Base-by-base conservation (phyloP, 2,797 vertebrate genomes). In the Falco columbarius region DNA sequence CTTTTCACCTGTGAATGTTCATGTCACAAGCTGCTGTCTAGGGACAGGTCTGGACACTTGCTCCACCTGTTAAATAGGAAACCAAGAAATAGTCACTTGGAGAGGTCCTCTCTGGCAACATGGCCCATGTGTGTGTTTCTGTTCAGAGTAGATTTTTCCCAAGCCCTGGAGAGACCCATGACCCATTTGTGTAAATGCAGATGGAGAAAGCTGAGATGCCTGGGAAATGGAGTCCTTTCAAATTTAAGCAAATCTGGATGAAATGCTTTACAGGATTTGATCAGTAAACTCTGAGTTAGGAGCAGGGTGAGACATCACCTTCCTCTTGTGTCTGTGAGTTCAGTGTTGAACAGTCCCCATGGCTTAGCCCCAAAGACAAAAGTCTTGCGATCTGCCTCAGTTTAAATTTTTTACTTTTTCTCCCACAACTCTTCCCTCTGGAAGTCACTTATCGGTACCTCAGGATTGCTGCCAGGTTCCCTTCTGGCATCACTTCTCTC, bases 161-260 rank as follows among this genome's bases (percentile, higher is more conserved):
- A 81, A 88, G n/a, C 61, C 55, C 66, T 73, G 17, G 88, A 73
- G 66, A 89, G 88, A 89, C 51, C 47, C 29, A 44, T 67, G 77
- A 61, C 55, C 70, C 62, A 66, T 76, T 93, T 93, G 58, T 89
- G 63, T 86, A 95, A 94, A 95, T 65, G 83, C 70, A 95, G 84
- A 89, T 81, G 73, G 42, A 92, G 92, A 97, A 95, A 94, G 66
- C 24, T 66, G 73, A 95, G 93, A 79, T 76, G 82, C 70, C 82
- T 93, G 95, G 47, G 89, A 95, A 96, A 96, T 52, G 1, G 42
- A 96, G 29, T 51, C 40, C 29, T 93, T 89, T 91, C 73, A 90
- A 80, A 86, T 61, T 85, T 62, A 61, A 86, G 76, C 16, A 82
- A 90, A 73, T 73, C 85, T 95, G 84, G 51, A 91, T 80, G 86